Conservation (phyloP, 1,140 invertebrate species). For the Bombus balteatus region DNA sequence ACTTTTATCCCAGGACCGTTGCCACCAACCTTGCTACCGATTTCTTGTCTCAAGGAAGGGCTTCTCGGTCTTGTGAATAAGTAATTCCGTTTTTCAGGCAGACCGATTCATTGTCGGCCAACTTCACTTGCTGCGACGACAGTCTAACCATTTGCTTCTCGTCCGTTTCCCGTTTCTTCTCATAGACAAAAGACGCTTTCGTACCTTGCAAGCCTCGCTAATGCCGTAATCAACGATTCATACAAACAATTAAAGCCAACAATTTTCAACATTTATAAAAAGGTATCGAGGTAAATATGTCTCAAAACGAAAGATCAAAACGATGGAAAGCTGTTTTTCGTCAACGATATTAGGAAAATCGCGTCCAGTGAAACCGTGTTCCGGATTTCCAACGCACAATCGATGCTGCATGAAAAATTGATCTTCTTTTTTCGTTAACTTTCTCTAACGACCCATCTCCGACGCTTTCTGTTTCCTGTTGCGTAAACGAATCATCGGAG, state of each 20-base stretch:
- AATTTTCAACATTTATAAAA: background rate
- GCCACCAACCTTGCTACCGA: slow-evolving; percentile 24
- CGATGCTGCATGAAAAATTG: background rate
- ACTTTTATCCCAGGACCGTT: slow-evolving; percentile 58
- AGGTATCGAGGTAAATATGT: too few relatives aligned
- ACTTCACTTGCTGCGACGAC: background rate
- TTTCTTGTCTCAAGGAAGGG: slow-evolving; percentile 6
- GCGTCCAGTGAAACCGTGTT: background rate
- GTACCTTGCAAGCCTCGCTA: background rate
- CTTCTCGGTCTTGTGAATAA: slow-evolving; percentile 29
- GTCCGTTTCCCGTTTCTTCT: background rate
- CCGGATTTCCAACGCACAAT: background rate
- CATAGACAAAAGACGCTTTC: too few relatives aligned
- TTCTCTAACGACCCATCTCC: background rate
- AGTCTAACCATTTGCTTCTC: slow-evolving; percentile 3
- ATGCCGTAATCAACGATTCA: background rate
- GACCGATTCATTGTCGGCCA: slow-evolving; percentile 7
- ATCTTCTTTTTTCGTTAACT: background rate
- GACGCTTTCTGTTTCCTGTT: background rate
- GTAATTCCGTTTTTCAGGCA: slow-evolving; percentile 30
- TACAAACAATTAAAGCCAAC: background rate
- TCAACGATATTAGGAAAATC: background rate
- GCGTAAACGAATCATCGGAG: background rate
- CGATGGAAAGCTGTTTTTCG: background rate
- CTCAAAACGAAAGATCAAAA: too few relatives aligned